phyloP scores from a whole-genome alignment of 2,113 vertebrate genomes.

The Camelus bactrianus region DNA sequence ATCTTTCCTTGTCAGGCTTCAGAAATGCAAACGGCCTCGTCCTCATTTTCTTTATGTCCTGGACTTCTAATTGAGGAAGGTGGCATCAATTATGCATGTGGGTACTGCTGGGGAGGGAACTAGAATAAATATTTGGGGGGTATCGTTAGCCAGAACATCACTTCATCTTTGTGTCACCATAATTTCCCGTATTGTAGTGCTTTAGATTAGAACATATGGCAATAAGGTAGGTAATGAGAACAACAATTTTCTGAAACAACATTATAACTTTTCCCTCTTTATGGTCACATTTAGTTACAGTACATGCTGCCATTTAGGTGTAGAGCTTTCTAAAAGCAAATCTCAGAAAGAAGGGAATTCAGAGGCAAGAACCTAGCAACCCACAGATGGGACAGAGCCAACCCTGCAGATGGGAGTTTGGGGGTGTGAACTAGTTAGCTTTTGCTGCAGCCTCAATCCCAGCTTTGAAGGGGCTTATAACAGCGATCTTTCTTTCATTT shows the following conservation, averaged over 20 bases:
- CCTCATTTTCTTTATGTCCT: slow-evolving; percentile 79
- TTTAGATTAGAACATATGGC: slow-evolving; percentile 87
- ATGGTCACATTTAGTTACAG: slow-evolving; percentile 80
- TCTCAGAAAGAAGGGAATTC: slow-evolving; percentile 16
- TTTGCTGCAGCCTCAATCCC: not conserved
- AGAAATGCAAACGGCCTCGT: slow-evolving; percentile 76
- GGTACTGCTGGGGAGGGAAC: slow-evolving; percentile 75
- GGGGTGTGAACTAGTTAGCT: not conserved
- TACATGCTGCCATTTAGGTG: slow-evolving; percentile 59
- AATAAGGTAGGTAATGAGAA: slow-evolving; percentile 81
- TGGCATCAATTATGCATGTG: slow-evolving; percentile 86
- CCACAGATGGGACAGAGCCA: not conserved
- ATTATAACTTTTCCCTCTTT: slow-evolving; percentile 77
- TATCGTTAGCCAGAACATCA: slow-evolving; percentile 83
- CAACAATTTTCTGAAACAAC: slow-evolving; percentile 77
- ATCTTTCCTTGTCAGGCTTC: slow-evolving; percentile 75
- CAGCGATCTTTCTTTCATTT: not conserved
- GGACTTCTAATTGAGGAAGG: slow-evolving; percentile 83
- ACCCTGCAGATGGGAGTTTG: not conserved
- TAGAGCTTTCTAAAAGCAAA: slow-evolving; percentile 59
- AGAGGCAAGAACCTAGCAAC: not conserved
- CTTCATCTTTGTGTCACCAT: slow-evolving; percentile 85
- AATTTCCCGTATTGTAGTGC: slow-evolving; percentile 75
- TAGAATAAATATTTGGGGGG: slow-evolving; percentile 85
- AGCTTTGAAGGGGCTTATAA: not conserved